Evolutionary conservation across 2,888 invertebrate genomes (phyloP), one percentile per base, ranked within the genome.

Genomic region (Gymnosoma rotundatum): DNA sequence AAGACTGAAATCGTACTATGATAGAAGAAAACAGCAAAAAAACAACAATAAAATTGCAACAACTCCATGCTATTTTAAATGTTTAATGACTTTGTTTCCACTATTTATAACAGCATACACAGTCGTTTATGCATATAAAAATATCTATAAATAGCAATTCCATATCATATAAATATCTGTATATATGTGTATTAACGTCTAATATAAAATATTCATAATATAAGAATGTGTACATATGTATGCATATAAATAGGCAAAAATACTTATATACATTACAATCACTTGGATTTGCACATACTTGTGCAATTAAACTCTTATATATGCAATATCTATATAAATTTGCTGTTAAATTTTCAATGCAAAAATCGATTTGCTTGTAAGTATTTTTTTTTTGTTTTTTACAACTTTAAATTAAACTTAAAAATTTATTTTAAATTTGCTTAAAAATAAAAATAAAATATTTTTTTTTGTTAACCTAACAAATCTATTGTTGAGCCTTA

Each of bases 71-170:
- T 78, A 36, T 16, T 81, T 83, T 54, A 81, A 86, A 60, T 83
- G 85, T 87, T 87, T 87, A 87, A 87, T 87, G 86, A 84, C 86
- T 81, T 84, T 85, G 52, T 74, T 82, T 67, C 72, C 75, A 81
- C 45, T 69, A 64, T 25, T 61, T 75, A 50, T 32, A n/a, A n/a
- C 16, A 20, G 58, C 38, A 60, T 60, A 56, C 42, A 42, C 54
- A 61, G 42, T 42, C 20, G 25, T 67, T 25, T 72, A 16, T 61
- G 25, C 20, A 45, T 54, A 18, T 48, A 69, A 1, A 56, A 10
- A n/a, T 45, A 7, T 10, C 10, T 56, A 38, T 42, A 12, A 12
- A 12, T 42, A 42, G 12, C 10, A 42, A 42, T 12, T 42, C 42
- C 42, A 42, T 42, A 12, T 42, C 4, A 42, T 42, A 42, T 32